These are phyloP conservation scores for Prunella strophiata DNA, from an alignment of 2,797 vertebrate species.

Conservation along the genomic window DNA sequence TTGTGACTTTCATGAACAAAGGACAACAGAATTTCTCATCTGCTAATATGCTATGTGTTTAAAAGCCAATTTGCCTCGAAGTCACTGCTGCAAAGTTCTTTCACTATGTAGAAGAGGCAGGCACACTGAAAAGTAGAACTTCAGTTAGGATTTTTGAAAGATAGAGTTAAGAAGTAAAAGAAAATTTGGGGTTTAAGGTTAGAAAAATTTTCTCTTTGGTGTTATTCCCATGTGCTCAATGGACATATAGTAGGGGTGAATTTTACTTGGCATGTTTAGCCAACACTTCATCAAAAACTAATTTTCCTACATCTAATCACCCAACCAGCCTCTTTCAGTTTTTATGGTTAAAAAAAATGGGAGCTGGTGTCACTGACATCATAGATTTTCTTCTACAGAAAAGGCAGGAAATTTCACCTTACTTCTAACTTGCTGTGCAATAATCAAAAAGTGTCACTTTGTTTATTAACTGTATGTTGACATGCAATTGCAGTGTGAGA, in stretches of 20 bases:
- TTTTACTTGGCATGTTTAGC: slow-evolving; percentile 13
- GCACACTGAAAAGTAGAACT: not conserved
- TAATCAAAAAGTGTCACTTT: slow-evolving; percentile 70
- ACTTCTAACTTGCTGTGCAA: slow-evolving; percentile 79
- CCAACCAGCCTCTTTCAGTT: not conserved
- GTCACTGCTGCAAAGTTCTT: not conserved
- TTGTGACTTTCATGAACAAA: not conserved
- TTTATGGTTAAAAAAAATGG: slow-evolving; percentile 32
- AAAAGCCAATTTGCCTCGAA: not conserved
- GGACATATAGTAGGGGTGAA: not conserved
- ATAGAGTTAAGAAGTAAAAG: not conserved
- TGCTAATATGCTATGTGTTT: not conserved
- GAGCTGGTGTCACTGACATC: slow-evolving; percentile 76
- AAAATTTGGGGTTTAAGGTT: not conserved
- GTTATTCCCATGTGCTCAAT: not conserved
- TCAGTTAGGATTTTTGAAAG: not conserved
- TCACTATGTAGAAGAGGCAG: not conserved
- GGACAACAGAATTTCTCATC: not conserved
- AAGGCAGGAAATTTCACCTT: slow-evolving; percentile 82
- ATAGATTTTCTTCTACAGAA: slow-evolving; percentile 79
- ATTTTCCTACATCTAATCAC: not conserved
- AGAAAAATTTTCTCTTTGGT: not conserved
- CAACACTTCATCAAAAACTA: slow-evolving; percentile 7
- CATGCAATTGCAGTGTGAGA: not conserved
- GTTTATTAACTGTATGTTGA: slow-evolving; percentile 73